Evolutionary conservation across 2,888 invertebrate genomes (phyloP), one percentile per base, ranked within the genome.

Genomic region (Fragum fragum): DNA sequence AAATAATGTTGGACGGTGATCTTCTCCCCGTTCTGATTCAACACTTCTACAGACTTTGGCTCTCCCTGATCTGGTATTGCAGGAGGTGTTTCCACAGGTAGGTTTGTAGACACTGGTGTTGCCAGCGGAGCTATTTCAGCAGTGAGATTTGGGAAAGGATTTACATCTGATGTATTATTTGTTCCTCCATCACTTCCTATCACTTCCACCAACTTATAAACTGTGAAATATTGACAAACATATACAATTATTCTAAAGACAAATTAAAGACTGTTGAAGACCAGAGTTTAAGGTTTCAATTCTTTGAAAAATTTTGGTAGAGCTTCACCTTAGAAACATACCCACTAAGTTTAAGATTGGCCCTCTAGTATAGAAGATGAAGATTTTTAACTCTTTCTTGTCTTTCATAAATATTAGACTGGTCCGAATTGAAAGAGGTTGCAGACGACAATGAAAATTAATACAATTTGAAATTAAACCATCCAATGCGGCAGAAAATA

Each of bases 1-100:
- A 89, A 76, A 59, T 86, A 89, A 69, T 89, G 89, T 55, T 89
- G 87, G 18, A 89, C 87, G 29, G 77, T 72, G 1, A 89, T 86
- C 53, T 79, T 85, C 16, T 87, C 82, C 0, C 78, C 81, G 18
- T 71, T 73, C 52, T 79, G 61, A 47, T 76, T 76, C n/a, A 53
- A 26, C 26, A 81, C 28, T 18, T 73, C 63, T 28, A 52, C 29
- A 21, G 29, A 18, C n/a, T 29, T 29, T 0, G 36, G 18, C 23
- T 53, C 66, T 28, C 18, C 69, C 57, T 76, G 70, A 42, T 26
- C 57, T 39, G 69, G 47, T 14, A 29, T 14, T n/a, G 53, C 47
- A 36, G 52, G 14, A 0, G 57, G n/a, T 16, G 29, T 29, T 0
- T 55, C 42, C 28, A 72, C 52, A 14, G 76, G 66, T 26, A 59